Evolutionary conservation across 2,797 vertebrate species (phyloP).

Genomic region (Euthynnus affinis): DNA sequence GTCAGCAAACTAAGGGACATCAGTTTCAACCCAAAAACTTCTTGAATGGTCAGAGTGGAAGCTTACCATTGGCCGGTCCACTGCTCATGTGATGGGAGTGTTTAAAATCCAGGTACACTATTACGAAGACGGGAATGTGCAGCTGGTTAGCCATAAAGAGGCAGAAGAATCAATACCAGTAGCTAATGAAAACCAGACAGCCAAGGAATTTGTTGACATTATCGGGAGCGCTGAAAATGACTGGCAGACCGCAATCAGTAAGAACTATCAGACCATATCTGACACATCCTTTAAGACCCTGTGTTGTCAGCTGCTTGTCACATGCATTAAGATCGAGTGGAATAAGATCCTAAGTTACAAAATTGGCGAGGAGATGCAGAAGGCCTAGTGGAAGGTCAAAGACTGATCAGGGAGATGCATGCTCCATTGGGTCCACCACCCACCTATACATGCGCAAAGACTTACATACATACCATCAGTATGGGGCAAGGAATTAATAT

Average conservation of each 20-base stretch:
- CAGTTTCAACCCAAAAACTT: constrained; percentile 99
- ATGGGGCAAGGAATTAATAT: constrained; percentile 74
- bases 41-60: constrained; percentile 99
- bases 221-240: constrained; percentile 98
- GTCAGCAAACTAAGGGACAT: constrained; percentile 98
- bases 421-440: constrained; percentile 59
- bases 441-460: constrained; percentile 69
- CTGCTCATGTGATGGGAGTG: constrained; percentile 96
- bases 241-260: constrained; percentile 98
- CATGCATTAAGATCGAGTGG: constrained; percentile 99
- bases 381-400: constrained; percentile 86
- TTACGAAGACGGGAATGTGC: constrained; percentile 99
- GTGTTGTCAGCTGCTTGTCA: constrained; percentile 97
- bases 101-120: constrained; percentile 99
- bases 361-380: constrained; percentile 99
- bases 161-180: constrained; percentile 95
- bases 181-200: constrained; percentile 93
- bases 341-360: constrained; percentile 99
- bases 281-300: constrained; percentile 99
- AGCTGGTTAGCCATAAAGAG: constrained; percentile 99
- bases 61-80: constrained; percentile 94
- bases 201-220: constrained; percentile 97
- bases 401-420: constrained; percentile 60
- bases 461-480: constrained; percentile 81
- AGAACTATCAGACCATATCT: constrained; percentile 99